Base-by-base conservation (phyloP, 2,113 vertebrate species). In the Anoura caudifer region DNA sequence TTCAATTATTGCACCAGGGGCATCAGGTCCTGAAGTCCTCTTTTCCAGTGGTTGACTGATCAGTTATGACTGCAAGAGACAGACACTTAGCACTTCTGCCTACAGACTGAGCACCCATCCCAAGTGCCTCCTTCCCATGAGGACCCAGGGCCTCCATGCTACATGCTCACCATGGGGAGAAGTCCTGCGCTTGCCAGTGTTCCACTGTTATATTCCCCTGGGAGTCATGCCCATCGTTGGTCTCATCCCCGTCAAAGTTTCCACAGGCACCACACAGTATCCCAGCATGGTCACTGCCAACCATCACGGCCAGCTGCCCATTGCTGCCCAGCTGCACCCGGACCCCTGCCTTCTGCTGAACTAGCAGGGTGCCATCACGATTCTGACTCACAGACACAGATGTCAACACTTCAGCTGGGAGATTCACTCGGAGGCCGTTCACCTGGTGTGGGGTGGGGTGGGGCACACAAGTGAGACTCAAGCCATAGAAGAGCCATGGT, bases 401-500 rank as follows among this genome's bases (percentile, higher is more conserved):
- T 7, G 79, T 59, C 5, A 90, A 41, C 88, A 98, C 94, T 16
- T 95, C 87, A 54, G 54, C 96, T 63, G 99, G 98, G 65, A 99
- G 98, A 10, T 95, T 87, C 59, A 98, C 94, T 61, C 72, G 97
- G 73, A 91, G 96, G 50, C 99, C 99, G 24, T 99, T 99, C 76
- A 99, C 98, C 99, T 99, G 97, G 91, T 4, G 41, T 50, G 89
- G 17, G 14, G 43, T 10, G 4, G 19, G 41, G 45, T 59, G 17
- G 47, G 52, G 56, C 43, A 83, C 19, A 76, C 54, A 80, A 7
- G 80, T 95, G 85, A 97, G 91, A 43, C 63, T 10, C 75, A 87
- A 85, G 90, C 77, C 73, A 45, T 10, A 41, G 69, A 31, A 65
- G 0, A 70, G 41, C 36, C 38, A 24, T 65, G 22, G 2, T 43